phyloP scores from a whole-genome alignment of 1,140 invertebrate genomes.

The Psix sp. region DNA sequence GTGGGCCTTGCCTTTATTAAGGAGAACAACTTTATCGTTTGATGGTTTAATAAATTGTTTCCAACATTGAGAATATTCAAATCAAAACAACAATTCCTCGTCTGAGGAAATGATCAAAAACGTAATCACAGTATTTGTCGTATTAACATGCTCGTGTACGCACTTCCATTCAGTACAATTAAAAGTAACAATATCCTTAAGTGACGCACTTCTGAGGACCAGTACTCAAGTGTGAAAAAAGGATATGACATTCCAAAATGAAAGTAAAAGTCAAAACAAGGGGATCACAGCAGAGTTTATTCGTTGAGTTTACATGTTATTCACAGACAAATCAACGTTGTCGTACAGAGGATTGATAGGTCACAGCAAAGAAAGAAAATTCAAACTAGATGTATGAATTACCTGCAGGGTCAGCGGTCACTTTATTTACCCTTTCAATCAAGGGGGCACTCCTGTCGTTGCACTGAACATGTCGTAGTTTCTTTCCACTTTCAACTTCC shows the following conservation, averaged over 20 bases:
- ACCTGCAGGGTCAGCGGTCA: conserved; percentile 79
- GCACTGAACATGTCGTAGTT: conserved; percentile 87
- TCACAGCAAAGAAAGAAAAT: background rate
- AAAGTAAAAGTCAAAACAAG: conserved; percentile 33
- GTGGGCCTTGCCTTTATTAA: conserved; percentile 77
- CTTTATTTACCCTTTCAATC: conserved; percentile 77
- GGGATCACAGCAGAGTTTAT: conserved; percentile 27
- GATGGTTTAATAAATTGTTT: too few relatives aligned
- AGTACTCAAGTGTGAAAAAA: conserved; percentile 10
- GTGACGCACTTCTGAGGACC: too few relatives aligned
- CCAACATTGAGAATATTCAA: too few relatives aligned
- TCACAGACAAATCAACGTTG: conserved; percentile 17
- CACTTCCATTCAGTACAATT: too few relatives aligned
- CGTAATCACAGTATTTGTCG: too few relatives aligned
- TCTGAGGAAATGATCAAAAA: too few relatives aligned
- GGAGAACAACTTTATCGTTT: conserved; percentile 49
- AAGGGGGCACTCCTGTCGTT: conserved; percentile 85
- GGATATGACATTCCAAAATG: conserved; percentile 8
- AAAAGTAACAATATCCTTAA: too few relatives aligned
- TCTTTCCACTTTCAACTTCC: conserved; percentile 87
- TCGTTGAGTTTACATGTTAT: conserved; percentile 32
- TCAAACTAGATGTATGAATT: conserved; percentile 58
- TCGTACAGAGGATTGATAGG: background rate
- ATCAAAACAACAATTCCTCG: too few relatives aligned
- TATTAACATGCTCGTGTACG: too few relatives aligned